Evolutionary conservation across 1,140 invertebrate species (phyloP).

Genomic region (Magallana angulata): DNA sequence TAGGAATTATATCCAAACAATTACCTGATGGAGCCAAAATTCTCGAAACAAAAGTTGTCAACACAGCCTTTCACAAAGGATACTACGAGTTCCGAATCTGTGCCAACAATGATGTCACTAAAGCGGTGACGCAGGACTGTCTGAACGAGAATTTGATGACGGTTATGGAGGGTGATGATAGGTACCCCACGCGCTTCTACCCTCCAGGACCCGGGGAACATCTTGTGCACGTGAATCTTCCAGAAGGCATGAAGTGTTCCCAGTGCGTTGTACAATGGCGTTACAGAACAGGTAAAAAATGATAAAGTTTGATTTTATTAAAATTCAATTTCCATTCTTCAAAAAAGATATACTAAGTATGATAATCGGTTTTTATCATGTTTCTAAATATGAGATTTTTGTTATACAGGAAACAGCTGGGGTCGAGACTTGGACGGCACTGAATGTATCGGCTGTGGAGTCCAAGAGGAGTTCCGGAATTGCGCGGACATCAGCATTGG

Average conservation of each 20-base stretch:
- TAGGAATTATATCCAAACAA: constrained; percentile 40
- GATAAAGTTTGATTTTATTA: neutral
- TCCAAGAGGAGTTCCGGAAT: constrained; percentile 57
- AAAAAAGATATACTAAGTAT: neutral
- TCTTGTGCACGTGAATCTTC: constrained; percentile 80
- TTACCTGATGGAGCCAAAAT: constrained; percentile 44
- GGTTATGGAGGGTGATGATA: constrained; percentile 78
- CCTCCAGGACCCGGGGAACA: constrained; percentile 50
- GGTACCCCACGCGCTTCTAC: constrained; percentile 50
- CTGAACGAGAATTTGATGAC: constrained; percentile 70
- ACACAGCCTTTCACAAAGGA: constrained; percentile 56
- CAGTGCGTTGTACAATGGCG: constrained; percentile 94
- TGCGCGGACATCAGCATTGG: constrained; percentile 56
- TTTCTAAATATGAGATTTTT: neutral
- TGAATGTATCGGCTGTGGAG: constrained; percentile 52
- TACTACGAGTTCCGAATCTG: constrained; percentile 61
- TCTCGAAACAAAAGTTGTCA: constrained; percentile 65
- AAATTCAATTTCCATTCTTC: neutral
- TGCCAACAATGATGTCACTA: constrained; percentile 73
- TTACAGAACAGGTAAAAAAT: constrained; percentile 88
- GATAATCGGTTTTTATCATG: neutral
- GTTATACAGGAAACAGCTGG: constrained; percentile 56
- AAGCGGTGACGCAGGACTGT: constrained; percentile 54
- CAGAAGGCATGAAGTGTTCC: constrained; percentile 89
- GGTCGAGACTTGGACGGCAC: constrained; percentile 33